Percentiles rank a stretch among this genome's conserved stretches.
phyloP scores from a whole-genome alignment of 2,113 vertebrate species.

The Myiozetetes cayanensis region DNA sequence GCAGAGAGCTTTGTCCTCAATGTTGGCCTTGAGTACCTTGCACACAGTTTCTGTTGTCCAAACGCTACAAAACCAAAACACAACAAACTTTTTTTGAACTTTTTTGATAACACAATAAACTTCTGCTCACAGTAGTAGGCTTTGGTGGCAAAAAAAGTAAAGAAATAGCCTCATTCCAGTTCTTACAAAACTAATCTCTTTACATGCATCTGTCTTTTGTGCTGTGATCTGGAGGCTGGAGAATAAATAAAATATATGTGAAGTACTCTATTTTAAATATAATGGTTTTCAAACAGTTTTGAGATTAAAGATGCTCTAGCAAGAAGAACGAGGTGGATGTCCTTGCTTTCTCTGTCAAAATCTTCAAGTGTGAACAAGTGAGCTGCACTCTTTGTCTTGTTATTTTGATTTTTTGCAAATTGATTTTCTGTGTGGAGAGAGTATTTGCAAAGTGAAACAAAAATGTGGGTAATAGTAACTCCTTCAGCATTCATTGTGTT shows the following conservation, averaged over 20 bases:
- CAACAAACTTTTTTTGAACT: background rate
- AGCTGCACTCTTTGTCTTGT: background rate
- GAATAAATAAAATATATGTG: background rate
- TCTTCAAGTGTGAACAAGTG: background rate
- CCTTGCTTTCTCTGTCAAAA: background rate
- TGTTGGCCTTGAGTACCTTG: constrained; percentile 67
- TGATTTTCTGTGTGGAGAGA: background rate
- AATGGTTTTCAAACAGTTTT: background rate
- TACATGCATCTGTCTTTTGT: background rate
- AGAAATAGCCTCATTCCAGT: background rate
- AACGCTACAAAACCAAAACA: constrained; percentile 58
- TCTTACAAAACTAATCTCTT: background rate
- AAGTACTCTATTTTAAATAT: background rate
- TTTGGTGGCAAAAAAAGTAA: background rate
- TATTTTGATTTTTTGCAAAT: background rate
- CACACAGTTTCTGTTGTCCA: constrained; percentile 74
- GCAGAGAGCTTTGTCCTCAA: constrained; percentile 57
- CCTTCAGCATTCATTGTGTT: background rate
- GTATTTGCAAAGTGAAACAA: background rate
- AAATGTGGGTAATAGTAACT: background rate
- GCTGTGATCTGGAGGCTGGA: background rate
- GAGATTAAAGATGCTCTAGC: background rate
- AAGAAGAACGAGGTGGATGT: background rate
- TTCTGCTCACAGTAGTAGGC: background rate
- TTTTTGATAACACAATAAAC: background rate